Conservation (phyloP, 1,140 invertebrate genomes). For the Halictus rubicundus region DNA sequence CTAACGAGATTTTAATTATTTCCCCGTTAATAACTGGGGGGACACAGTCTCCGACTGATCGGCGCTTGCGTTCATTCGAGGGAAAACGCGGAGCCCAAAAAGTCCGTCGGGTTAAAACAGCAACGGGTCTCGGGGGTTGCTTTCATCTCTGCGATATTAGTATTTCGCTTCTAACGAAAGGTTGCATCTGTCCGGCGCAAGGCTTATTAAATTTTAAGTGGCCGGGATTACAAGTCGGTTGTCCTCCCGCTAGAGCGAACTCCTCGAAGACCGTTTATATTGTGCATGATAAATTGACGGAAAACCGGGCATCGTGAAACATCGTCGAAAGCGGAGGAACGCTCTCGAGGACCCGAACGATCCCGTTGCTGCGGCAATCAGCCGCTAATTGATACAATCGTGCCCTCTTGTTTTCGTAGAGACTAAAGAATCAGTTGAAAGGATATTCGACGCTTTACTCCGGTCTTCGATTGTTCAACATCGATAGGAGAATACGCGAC, state of each 20-base stretch:
- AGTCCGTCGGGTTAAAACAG: neutral
- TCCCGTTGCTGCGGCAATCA: neutral
- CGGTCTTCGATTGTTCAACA: no score
- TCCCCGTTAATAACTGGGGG: no score
- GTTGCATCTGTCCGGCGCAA: neutral
- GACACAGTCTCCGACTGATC: no score
- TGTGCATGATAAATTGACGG: neutral
- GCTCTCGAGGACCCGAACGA: neutral
- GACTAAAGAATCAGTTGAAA: neutral
- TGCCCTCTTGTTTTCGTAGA: neutral
- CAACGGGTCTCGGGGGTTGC: neutral
- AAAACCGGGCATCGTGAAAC: no score
- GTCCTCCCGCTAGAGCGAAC: neutral
- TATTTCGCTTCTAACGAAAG: constrained; percentile 6
- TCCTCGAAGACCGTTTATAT: neutral
- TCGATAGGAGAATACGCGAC: no score
- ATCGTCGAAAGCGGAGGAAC: neutral
- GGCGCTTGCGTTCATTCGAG: no score
- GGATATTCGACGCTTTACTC: neutral
- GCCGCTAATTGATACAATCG: neutral
- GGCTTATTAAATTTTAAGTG: constrained; percentile 4
- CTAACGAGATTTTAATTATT: no score
- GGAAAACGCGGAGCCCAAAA: no score
- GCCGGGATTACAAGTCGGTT: neutral
- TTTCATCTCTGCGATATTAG: constrained; percentile 2